Percentiles rank a stretch among this genome's conserved stretches.
These are phyloP conservation scores for Ornithoptera priamus DNA, from an alignment of 2,888 invertebrate genomes.

Conservation along the genomic window DNA sequence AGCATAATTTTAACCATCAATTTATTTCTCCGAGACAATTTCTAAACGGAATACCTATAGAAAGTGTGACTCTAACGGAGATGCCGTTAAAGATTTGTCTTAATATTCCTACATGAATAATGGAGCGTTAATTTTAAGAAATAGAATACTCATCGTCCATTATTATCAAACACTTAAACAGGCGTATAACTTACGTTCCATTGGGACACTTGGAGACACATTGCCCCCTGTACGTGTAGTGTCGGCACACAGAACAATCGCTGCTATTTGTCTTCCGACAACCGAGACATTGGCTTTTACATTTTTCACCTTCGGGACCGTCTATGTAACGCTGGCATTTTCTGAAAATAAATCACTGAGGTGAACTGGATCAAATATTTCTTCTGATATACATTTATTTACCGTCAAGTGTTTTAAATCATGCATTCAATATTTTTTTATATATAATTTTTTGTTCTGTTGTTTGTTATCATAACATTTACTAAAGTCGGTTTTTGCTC, in stretches of 20 bases:
- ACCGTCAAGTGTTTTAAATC: neutral
- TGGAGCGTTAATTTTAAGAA: neutral
- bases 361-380: neutral
- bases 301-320: slow-evolving; percentile 70
- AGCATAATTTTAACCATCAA: too few species aligned
- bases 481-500: too few species aligned
- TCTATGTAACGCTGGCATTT: slow-evolving; percentile 74
- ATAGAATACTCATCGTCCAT: slow-evolving; percentile 10
- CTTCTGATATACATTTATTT: neutral
- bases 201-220: slow-evolving; percentile 84
- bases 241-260: slow-evolving; percentile 85
- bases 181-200: slow-evolving; percentile 79
- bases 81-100: too few species aligned
- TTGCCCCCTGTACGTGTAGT: slow-evolving; percentile 74
- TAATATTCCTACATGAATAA: too few species aligned
- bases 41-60: too few species aligned
- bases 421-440: neutral
- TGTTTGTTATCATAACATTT: neutral
- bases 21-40: too few species aligned
- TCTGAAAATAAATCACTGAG: slow-evolving; percentile 43
- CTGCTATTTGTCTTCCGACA: slow-evolving; percentile 82
- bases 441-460: neutral
- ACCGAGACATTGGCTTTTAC: slow-evolving; percentile 88
- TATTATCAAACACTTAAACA: slow-evolving; percentile 14
- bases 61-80: too few species aligned